Evolutionary conservation across 2,888 invertebrate species (phyloP).

Genomic region (Argyra leucocephala): DNA sequence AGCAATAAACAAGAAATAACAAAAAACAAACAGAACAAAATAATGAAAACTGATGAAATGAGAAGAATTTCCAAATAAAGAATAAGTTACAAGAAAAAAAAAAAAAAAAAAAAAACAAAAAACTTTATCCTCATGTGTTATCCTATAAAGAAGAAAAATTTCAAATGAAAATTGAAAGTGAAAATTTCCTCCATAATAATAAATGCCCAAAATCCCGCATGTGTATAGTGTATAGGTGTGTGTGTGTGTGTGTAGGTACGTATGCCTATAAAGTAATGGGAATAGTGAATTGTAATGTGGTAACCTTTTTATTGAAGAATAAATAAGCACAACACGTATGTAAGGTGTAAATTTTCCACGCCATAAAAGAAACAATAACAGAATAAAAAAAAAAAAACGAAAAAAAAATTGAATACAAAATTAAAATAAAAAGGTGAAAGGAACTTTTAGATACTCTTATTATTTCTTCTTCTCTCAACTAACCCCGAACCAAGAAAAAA

Average conservation of each 20-base stretch:
- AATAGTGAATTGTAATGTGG: not conserved
- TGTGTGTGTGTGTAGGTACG: too few species aligned
- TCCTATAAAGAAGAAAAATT: not conserved
- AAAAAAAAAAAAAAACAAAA: not conserved
- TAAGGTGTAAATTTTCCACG: not conserved
- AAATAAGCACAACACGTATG: constrained; percentile 4
- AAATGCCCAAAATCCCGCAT: not conserved
- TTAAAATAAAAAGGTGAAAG: too few species aligned
- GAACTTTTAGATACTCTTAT: too few species aligned
- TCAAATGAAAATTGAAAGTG: not conserved
- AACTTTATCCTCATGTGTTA: not conserved
- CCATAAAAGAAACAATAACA: not conserved
- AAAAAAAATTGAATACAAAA: not conserved
- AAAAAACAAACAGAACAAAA: not conserved
- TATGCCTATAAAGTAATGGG: not conserved
- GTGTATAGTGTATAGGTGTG: too few species aligned
- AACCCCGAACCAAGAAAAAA: too few species aligned
- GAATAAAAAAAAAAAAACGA: not conserved
- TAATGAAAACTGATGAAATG: not conserved
- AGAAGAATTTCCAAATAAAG: too few species aligned
- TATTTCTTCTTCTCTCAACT: too few species aligned
- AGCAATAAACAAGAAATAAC: constrained; percentile 1
- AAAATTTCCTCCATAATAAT: too few species aligned
- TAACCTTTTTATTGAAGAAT: not conserved
- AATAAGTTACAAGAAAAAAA: not conserved